Conservation (phyloP, 2,888 invertebrate genomes). For the Lasioglossum lativentre region DNA sequence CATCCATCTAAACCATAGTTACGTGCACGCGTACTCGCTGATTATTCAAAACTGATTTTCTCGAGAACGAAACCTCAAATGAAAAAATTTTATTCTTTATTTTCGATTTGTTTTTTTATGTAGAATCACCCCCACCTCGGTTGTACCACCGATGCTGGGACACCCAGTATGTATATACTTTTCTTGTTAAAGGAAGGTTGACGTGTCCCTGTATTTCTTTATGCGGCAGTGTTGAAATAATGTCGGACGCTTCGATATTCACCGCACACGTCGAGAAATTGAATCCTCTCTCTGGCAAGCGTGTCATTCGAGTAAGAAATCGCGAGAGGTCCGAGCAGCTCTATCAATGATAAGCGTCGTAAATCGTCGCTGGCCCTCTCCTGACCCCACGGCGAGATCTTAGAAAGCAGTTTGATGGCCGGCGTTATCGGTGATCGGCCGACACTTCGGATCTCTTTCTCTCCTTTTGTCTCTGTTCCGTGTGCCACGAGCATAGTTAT, state of each 20-base stretch:
- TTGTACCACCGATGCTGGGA: no score
- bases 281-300: neutral
- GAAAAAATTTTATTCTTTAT: no score
- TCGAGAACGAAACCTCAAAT: no score
- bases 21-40: no score
- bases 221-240: neutral
- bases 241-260: neutral
- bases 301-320: neutral
- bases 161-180: no score
- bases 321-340: conserved; percentile 31
- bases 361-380: conserved; percentile 57
- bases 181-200: neutral
- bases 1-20: no score
- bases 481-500: conserved; percentile 38
- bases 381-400: conserved; percentile 60
- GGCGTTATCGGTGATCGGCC: conserved; percentile 68
- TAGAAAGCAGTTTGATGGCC: conserved; percentile 63
- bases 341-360: conserved; percentile 64
- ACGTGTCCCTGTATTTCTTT: neutral
- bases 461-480: conserved; percentile 12
- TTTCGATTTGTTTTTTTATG: no score
- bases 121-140: no score
- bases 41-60: no score
- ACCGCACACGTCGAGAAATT: neutral
- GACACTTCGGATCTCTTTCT: conserved; percentile 56